A percentile compares a stretch with the other conserved stretches of the same genome.
Conservation (phyloP, 2,797 vertebrate genomes). For the Amblyopsis hoosieri region DNA sequence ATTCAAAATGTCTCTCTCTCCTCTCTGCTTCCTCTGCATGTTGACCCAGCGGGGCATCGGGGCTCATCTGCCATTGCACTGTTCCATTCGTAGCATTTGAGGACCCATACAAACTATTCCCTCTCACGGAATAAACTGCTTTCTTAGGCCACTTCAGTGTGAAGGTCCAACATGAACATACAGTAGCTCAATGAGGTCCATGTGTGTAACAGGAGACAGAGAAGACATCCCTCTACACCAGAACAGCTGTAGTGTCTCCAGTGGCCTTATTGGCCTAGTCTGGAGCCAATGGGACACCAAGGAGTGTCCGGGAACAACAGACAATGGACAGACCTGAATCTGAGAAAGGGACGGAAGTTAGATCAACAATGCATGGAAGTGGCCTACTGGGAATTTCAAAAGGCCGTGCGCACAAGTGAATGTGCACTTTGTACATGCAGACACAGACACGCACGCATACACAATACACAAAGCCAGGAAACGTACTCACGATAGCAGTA, state of each 20-base stretch:
- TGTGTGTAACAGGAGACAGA: no score
- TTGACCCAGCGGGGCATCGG: conserved; percentile 7
- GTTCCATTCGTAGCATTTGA: not conserved
- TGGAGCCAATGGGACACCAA: conserved; percentile 81
- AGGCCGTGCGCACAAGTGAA: conserved; percentile 4
- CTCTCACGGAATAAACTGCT: not conserved
- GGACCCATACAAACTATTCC: not conserved
- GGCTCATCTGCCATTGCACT: conserved; percentile 20
- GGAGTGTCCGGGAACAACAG: conserved; percentile 88
- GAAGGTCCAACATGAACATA: no score
- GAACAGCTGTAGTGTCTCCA: conserved; percentile 15
- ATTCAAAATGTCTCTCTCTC: not conserved
- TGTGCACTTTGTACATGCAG: not conserved
- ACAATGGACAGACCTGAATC: conserved; percentile 94
- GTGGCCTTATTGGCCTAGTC: conserved; percentile 21
- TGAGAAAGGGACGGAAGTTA: conserved; percentile 65
- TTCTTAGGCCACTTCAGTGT: no score
- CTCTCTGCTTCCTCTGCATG: not conserved
- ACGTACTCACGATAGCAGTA: conserved; percentile 37
- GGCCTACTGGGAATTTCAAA: conserved; percentile 55
- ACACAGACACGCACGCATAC: conserved; percentile 7
- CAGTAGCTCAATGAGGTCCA: no score
- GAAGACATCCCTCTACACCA: conserved; percentile 4
- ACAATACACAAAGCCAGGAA: conserved; percentile 67
- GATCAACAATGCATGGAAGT: conserved; percentile 65